Evolutionary conservation across 2,888 invertebrate species (phyloP).

Genomic region (Hydrotaea cyrtoneurina): DNA sequence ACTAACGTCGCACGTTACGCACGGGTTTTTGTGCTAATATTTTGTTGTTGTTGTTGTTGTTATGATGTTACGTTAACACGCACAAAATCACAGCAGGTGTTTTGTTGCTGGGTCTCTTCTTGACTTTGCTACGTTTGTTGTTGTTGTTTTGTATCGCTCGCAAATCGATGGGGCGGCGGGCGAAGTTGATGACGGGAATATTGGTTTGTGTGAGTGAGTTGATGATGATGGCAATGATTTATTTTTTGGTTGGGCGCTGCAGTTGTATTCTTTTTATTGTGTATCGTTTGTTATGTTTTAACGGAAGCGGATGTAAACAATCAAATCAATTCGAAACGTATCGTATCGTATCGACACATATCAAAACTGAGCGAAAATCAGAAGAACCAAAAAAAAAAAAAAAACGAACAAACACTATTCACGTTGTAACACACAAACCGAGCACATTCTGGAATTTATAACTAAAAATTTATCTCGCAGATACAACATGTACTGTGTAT

Average conservation of each 20-base stretch:
- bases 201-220: not conserved
- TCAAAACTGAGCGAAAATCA: not conserved
- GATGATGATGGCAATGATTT: constrained; percentile 49
- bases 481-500: not conserved
- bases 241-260: constrained; percentile 47
- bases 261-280: constrained; percentile 29
- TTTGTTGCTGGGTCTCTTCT: constrained; percentile 46
- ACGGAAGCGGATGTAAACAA: constrained; percentile 64
- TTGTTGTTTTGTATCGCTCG: not conserved
- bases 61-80: constrained; percentile 48
- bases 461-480: not conserved
- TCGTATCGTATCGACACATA: not conserved
- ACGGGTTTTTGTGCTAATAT: constrained; percentile 39
- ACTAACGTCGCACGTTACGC: constrained; percentile 38
- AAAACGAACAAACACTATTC: not conserved
- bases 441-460: too few species aligned
- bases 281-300: constrained; percentile 40
- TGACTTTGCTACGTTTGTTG: not conserved
- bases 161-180: not conserved
- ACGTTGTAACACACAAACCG: not conserved
- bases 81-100: constrained; percentile 63
- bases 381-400: not conserved
- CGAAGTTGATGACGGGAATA: constrained; percentile 16
- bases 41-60: constrained; percentile 30
- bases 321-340: constrained; percentile 39